These are phyloP conservation scores for Thecophora atra DNA, from an alignment of 2,888 invertebrate genomes.

Conservation along the genomic window DNA sequence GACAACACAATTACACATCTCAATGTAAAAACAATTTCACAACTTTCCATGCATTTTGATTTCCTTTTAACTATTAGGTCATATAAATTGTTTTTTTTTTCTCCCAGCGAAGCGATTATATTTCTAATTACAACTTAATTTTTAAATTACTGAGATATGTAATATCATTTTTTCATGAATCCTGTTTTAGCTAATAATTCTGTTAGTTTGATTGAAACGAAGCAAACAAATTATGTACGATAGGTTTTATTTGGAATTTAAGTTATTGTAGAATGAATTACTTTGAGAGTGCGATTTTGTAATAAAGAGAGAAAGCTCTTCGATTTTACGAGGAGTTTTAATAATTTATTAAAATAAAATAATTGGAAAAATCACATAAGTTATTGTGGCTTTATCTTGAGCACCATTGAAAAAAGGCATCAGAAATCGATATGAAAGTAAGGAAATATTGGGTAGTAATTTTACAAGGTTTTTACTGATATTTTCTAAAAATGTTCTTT, in stretches of 20 bases:
- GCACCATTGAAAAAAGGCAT: too few relatives aligned
- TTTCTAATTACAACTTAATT: conserved; percentile 47
- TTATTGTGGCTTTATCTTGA: too few relatives aligned
- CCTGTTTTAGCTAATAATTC: too few relatives aligned
- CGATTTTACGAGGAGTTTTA: conserved; percentile 64
- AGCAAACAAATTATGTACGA: conserved; percentile 12
- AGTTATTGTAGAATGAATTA: conserved; percentile 30
- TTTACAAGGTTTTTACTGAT: too few relatives aligned
- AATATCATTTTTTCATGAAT: too few relatives aligned
- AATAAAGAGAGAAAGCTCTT: conserved; percentile 53
- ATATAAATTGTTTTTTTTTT: conserved; percentile 36
- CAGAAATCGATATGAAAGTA: neutral
- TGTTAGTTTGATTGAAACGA: conserved; percentile 14
- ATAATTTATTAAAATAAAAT: conserved; percentile 57
- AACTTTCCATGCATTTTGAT: conserved; percentile 23
- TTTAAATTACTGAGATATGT: conserved; percentile 20
- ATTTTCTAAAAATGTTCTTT: conserved; percentile 22
- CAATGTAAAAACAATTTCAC: conserved; percentile 37
- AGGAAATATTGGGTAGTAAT: too few relatives aligned
- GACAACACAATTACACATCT: conserved; percentile 46
- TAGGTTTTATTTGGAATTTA: conserved; percentile 19
- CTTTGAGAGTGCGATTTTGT: conserved; percentile 41
- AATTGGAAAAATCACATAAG: conserved; percentile 45
- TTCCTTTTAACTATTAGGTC: conserved; percentile 39
- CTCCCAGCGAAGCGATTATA: conserved; percentile 43